These are phyloP conservation scores for Fukomys damarensis DNA, from an alignment of 2,113 vertebrate genomes.

Conservation along the genomic window DNA sequence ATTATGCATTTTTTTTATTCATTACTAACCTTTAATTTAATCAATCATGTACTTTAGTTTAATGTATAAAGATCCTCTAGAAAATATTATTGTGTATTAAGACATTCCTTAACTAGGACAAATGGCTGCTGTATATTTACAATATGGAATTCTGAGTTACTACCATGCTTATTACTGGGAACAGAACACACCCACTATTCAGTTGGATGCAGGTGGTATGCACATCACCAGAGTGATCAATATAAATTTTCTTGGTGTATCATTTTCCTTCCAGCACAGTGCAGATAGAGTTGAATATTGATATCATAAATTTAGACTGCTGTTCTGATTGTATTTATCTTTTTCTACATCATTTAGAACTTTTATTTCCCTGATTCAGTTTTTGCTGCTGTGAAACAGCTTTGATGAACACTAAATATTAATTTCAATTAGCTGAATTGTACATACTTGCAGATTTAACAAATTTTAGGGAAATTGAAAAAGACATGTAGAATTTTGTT, in stretches of 20 bases:
- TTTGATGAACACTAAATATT: constrained; percentile 95
- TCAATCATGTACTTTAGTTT: constrained; percentile 96
- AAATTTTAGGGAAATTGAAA: constrained; percentile 83
- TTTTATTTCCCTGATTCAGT: constrained; percentile 87
- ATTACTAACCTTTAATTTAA: constrained; percentile 97
- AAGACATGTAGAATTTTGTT: constrained; percentile 84
- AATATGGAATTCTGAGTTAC: constrained; percentile 90
- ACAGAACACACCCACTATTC: constrained; percentile 88
- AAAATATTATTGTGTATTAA: constrained; percentile 93
- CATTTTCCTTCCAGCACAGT: constrained; percentile 89
- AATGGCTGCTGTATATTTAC: constrained; percentile 97
- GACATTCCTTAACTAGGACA: constrained; percentile 99
- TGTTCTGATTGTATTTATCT: constrained; percentile 91
- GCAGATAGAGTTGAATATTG: constrained; percentile 93
- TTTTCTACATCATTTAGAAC: constrained; percentile 86
- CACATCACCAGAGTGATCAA: constrained; percentile 85
- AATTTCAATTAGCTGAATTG: constrained; percentile 94
- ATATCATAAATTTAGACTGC: constrained; percentile 92
- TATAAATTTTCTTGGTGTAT: constrained; percentile 83
- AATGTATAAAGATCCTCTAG: constrained; percentile 96
- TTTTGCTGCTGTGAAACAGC: constrained; percentile 94
- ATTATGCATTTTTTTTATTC: constrained; percentile 94
- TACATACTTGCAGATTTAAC: constrained; percentile 96
- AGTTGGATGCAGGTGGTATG: constrained; percentile 86
- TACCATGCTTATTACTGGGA: constrained; percentile 91